Conservation (phyloP, 2,888 invertebrate species). For the Panzeria rudis region DNA sequence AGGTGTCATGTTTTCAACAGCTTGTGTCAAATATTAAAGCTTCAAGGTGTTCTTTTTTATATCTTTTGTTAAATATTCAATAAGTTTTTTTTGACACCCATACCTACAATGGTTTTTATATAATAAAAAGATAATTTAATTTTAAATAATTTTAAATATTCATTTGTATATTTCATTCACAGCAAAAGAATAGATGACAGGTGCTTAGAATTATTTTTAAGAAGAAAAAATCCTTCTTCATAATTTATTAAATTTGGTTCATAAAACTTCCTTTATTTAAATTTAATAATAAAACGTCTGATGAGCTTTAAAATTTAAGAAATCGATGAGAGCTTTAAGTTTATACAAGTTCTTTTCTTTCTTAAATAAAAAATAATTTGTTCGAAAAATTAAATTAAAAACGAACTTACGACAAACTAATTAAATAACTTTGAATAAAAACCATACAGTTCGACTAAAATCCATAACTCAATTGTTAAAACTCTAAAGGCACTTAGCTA, state of each 20-base stretch:
- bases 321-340: no score
- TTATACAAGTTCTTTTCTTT: no score
- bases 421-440: no score
- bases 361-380: no score
- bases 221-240: background rate
- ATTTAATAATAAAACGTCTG: background rate
- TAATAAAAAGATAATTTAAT: background rate
- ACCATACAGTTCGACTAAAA: no score
- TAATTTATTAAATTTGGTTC: background rate
- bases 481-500: no score
- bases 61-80: background rate
- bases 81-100: background rate
- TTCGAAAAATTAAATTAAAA: no score
- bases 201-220: background rate
- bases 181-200: background rate
- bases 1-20: background rate
- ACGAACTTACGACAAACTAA: no score
- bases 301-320: no score
- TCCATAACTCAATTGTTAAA: no score
- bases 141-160: slow-evolving; percentile 17
- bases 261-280: background rate
- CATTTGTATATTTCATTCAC: background rate
- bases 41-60: background rate
- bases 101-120: background rate
- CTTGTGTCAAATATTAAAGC: slow-evolving; percentile 16